phyloP scores from a whole-genome alignment of 2,888 invertebrate genomes.

The Endotricha flammealis region DNA sequence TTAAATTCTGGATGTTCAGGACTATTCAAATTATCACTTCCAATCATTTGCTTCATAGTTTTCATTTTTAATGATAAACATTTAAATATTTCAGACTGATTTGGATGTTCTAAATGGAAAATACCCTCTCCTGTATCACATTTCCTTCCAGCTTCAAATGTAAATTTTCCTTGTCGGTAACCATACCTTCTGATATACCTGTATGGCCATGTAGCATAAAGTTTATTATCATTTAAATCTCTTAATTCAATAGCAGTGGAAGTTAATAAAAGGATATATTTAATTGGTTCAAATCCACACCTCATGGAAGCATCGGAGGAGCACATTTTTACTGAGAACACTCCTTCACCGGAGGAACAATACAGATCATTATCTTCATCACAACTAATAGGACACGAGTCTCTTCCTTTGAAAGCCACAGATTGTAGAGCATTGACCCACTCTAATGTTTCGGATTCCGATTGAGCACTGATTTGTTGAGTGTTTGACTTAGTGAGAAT shows the following conservation, averaged over 20 bases:
- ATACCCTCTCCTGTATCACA: conserved; percentile 91
- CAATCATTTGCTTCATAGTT: conserved; percentile 89
- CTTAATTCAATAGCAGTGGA: conserved; percentile 86
- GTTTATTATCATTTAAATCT: conserved; percentile 80
- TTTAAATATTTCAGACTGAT: conserved; percentile 89
- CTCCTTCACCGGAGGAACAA: conserved; percentile 89
- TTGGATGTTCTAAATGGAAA: conserved; percentile 88
- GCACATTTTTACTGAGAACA: conserved; percentile 87
- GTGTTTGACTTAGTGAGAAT: conserved; percentile 88
- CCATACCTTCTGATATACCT: conserved; percentile 90
- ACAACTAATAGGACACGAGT: conserved; percentile 78
- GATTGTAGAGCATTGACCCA: conserved; percentile 90
- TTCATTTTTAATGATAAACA: conserved; percentile 91
- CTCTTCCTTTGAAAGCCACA: conserved; percentile 86
- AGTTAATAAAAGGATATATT: conserved; percentile 86
- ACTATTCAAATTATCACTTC: conserved; percentile 81
- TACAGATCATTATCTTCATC: conserved; percentile 94
- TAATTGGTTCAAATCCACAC: conserved; percentile 84
- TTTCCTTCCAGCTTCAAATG: conserved; percentile 92
- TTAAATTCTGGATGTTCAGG: conserved; percentile 84
- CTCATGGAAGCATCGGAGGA: conserved; percentile 87
- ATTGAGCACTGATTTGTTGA: conserved; percentile 76
- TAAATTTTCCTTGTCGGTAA: conserved; percentile 90
- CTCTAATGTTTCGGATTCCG: conserved; percentile 83
- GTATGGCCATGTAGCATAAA: conserved; percentile 90